phyloP scores from a whole-genome alignment of 2,113 vertebrate species.

The Nipponia nippon region DNA sequence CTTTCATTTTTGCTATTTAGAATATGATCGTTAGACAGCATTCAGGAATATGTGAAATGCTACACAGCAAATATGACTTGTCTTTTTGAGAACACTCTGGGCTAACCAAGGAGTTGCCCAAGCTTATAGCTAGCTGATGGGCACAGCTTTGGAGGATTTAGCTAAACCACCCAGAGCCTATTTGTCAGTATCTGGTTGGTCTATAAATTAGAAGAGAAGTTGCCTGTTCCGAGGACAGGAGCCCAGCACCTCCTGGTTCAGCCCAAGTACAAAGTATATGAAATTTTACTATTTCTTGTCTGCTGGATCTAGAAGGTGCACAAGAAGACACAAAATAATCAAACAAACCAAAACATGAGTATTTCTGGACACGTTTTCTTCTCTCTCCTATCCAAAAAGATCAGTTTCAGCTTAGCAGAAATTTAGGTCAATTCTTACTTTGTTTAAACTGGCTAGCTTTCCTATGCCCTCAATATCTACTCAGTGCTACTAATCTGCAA shows the following conservation, averaged over 20 bases:
- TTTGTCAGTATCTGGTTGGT: neutral
- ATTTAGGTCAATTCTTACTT: slow-evolving; percentile 39
- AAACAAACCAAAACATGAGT: neutral
- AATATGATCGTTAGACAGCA: neutral
- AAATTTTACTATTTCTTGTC: neutral
- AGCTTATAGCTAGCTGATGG: neutral
- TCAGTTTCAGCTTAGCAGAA: slow-evolving; percentile 20
- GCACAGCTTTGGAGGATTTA: slow-evolving; percentile 3
- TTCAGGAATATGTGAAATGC: neutral
- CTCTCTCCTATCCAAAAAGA: neutral
- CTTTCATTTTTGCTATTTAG: neutral
- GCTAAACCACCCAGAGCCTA: neutral
- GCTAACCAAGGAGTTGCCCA: neutral
- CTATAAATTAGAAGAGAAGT: neutral
- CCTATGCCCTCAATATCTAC: neutral
- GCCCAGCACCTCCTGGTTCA: rapidly evolving
- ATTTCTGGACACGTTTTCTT: neutral
- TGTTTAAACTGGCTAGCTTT: slow-evolving; percentile 41
- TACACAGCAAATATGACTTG: neutral
- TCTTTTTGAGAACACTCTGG: neutral
- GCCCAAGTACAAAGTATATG: neutral
- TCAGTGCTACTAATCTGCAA: slow-evolving; percentile 51
- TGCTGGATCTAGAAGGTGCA: neutral
- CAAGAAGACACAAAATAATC: neutral
- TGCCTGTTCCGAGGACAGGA: neutral